Conservation (phyloP, 1,140 invertebrate genomes). For the Ephestia elutella region DNA sequence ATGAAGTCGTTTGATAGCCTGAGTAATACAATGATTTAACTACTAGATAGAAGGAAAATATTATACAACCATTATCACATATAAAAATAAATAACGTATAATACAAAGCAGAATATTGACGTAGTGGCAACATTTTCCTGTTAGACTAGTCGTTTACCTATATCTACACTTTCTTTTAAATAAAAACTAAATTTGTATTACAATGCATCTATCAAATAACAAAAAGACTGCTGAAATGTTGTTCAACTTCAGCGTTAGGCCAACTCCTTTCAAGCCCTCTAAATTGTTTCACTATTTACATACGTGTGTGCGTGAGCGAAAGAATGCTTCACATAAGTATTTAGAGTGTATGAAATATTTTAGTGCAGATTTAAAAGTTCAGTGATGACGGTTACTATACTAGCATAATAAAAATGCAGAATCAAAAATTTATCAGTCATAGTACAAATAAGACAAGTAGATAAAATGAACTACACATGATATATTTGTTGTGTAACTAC, state of each 20-base stretch:
- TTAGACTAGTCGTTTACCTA: slow-evolving; percentile 69
- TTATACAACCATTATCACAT: slow-evolving; percentile 57
- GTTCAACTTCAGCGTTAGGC: slow-evolving; percentile 28
- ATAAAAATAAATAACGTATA: slow-evolving; percentile 71
- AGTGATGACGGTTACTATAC: not conserved
- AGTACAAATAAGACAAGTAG: not conserved
- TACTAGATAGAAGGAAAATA: slow-evolving; percentile 47
- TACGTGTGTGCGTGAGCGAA: too few species aligned
- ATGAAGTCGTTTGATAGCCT: slow-evolving; percentile 42
- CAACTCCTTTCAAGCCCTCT: slow-evolving; percentile 24
- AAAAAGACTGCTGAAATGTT: slow-evolving; percentile 17
- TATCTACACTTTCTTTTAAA: slow-evolving; percentile 50
- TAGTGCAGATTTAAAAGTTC: not conserved
- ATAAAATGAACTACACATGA: not conserved
- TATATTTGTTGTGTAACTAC: not conserved
- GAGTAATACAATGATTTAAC: slow-evolving; percentile 39
- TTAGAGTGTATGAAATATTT: not conserved
- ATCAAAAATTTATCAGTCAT: not conserved
- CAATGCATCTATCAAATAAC: slow-evolving; percentile 35
- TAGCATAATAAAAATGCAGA: not conserved
- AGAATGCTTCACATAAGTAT: not conserved
- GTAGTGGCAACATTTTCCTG: slow-evolving; percentile 66
- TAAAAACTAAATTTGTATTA: slow-evolving; percentile 30
- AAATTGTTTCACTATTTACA: not conserved
- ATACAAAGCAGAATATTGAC: slow-evolving; percentile 70